Conservation (phyloP, 2,797 vertebrate genomes). For the Brachyrhaphis roseni region DNA sequence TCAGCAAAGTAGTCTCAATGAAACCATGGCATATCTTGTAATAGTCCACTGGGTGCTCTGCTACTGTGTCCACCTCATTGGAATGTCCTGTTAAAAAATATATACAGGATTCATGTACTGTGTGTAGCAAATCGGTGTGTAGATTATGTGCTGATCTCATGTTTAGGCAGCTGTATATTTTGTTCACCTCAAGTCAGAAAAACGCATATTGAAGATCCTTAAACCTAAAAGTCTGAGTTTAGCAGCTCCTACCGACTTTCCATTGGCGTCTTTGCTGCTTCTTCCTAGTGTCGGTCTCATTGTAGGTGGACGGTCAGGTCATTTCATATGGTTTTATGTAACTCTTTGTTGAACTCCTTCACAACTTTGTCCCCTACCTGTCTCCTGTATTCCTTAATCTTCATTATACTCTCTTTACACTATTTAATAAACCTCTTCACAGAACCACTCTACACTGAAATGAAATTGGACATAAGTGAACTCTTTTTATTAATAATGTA, state of each 20-base stretch:
- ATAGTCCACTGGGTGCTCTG: not conserved
- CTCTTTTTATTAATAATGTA: not conserved
- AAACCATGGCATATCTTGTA: conserved; percentile 7
- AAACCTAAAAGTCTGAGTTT: not conserved
- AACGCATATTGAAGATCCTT: not conserved
- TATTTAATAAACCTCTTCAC: not conserved
- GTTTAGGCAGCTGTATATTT: not conserved
- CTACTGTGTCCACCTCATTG: not conserved
- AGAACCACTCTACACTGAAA: not conserved
- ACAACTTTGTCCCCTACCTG: not conserved
- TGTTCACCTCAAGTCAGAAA: not conserved
- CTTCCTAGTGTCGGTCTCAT: not conserved
- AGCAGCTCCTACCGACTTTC: not conserved
- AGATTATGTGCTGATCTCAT: not conserved
- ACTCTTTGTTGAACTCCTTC: not conserved
- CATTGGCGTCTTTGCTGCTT: not conserved
- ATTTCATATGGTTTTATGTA: not conserved
- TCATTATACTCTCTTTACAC: not conserved
- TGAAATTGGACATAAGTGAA: not conserved
- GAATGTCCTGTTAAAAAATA: not conserved
- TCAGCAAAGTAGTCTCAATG: conserved; percentile 14
- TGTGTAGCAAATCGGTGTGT: not conserved
- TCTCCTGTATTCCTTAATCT: not conserved
- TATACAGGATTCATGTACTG: not conserved
- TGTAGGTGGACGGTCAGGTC: not conserved